Conservation (phyloP, 1,140 invertebrate genomes). For the Leptinotarsa undecemlineata region DNA sequence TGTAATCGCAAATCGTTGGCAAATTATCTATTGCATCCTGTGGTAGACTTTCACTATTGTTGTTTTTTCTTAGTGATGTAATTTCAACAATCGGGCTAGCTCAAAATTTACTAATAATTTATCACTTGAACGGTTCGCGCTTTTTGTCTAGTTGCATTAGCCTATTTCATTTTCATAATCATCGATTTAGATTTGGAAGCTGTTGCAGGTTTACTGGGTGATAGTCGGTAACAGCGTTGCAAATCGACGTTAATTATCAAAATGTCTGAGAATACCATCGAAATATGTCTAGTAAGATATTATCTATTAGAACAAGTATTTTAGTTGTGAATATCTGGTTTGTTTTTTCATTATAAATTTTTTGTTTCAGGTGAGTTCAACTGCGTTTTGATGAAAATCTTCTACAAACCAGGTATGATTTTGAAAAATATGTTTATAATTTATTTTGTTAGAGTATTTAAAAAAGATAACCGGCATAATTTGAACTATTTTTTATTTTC, state of each 20-base stretch:
- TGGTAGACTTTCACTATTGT: slow-evolving; percentile 48
- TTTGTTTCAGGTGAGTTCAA: slow-evolving; percentile 17
- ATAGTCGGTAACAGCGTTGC: neutral
- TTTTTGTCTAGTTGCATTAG: slow-evolving; percentile 24
- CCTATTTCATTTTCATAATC: slow-evolving; percentile 16
- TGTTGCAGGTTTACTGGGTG: neutral
- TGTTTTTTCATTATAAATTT: neutral
- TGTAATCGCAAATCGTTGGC: slow-evolving; percentile 46
- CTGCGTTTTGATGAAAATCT: neutral
- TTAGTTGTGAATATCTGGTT: too few species aligned
- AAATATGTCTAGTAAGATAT: neutral
- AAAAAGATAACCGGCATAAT: too few species aligned
- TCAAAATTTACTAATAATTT: slow-evolving; percentile 25
- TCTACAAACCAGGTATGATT: neutral
- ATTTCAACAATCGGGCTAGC: slow-evolving; percentile 12
- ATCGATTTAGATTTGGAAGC: neutral
- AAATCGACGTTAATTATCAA: neutral
- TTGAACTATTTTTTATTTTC: too few species aligned
- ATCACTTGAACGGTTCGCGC: slow-evolving; percentile 12
- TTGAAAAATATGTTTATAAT: too few species aligned
- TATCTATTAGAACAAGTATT: neutral
- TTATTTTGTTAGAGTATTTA: neutral
- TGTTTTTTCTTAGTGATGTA: slow-evolving; percentile 28
- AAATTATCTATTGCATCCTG: slow-evolving; percentile 51
- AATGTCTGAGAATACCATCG: neutral